Evolutionary conservation across 2,888 invertebrate genomes (phyloP).

Genomic region (Troides helena): DNA sequence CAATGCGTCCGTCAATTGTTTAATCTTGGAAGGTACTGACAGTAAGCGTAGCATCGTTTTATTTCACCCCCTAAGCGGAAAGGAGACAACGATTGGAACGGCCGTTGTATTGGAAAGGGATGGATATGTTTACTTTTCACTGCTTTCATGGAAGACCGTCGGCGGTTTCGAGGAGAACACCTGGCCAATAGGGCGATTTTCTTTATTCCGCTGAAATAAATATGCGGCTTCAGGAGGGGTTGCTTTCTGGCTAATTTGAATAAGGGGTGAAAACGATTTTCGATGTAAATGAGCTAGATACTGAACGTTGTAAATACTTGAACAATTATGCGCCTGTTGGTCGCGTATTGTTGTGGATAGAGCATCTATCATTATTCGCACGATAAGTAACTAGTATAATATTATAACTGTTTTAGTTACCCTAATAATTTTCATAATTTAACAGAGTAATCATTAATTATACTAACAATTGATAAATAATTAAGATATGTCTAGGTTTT

Average conservation of each 20-base stretch:
- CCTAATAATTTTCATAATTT: no score
- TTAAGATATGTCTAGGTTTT: no score
- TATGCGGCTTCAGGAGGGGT: constrained; percentile 35
- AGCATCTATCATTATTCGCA: background rate
- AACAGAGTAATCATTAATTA: no score
- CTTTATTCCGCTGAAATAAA: constrained; percentile 33
- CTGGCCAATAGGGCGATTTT: constrained; percentile 55
- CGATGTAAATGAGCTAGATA: constrained; percentile 27
- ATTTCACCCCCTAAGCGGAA: constrained; percentile 62
- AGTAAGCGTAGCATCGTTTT: constrained; percentile 44
- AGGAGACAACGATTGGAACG: constrained; percentile 47
- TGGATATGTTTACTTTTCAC: constrained; percentile 52
- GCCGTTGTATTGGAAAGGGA: constrained; percentile 46
- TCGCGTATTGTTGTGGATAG: constrained; percentile 11
- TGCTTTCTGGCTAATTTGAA: constrained; percentile 44
- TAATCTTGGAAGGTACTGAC: constrained; percentile 71
- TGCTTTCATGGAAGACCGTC: constrained; percentile 59
- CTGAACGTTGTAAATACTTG: constrained; percentile 28
- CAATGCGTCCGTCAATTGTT: constrained; percentile 65
- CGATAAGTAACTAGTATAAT: background rate
- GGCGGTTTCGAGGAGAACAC: constrained; percentile 48
- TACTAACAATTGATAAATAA: no score
- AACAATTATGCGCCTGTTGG: constrained; percentile 18
- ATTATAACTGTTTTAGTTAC: no score
- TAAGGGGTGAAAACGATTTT: constrained; percentile 35